Evolutionary conservation across 1,140 invertebrate species (phyloP).

Genomic region (Dendrolimus kikuchii): DNA sequence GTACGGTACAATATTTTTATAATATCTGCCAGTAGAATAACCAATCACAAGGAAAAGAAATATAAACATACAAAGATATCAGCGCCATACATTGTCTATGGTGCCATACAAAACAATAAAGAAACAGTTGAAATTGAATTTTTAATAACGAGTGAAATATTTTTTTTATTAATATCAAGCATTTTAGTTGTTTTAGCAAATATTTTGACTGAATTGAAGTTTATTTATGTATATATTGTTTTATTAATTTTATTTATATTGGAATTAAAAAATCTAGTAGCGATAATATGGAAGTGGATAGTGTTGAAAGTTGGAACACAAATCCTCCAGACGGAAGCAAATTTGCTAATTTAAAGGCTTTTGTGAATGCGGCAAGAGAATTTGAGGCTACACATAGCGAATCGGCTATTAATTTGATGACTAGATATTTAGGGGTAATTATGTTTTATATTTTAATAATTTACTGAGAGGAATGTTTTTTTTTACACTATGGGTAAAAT

Average conservation of each 20-base stretch:
- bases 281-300: slow-evolving; percentile 52
- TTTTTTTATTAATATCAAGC: slow-evolving; percentile 15
- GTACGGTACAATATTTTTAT: too few species aligned
- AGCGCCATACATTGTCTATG: neutral
- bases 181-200: slow-evolving; percentile 14
- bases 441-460: neutral
- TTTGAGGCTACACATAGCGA: slow-evolving; percentile 66
- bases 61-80: slow-evolving; percentile 27
- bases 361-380: slow-evolving; percentile 60
- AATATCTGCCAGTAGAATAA: neutral
- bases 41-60: slow-evolving; percentile 13
- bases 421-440: slow-evolving; percentile 55
- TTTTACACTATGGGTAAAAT: too few species aligned
- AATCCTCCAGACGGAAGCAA: slow-evolving; percentile 49
- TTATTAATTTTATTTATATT: too few species aligned
- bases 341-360: slow-evolving; percentile 59
- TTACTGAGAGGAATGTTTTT: too few species aligned
- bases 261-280: neutral
- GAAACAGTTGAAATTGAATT: slow-evolving; percentile 41
- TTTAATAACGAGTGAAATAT: slow-evolving; percentile 5
- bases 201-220: neutral
- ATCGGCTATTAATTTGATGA: slow-evolving; percentile 59
- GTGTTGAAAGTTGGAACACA: slow-evolving; percentile 35
- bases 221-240: too few species aligned
- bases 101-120: slow-evolving; percentile 2